Base-by-base conservation (phyloP, 2,113 vertebrate genomes). In the Riparia riparia region DNA sequence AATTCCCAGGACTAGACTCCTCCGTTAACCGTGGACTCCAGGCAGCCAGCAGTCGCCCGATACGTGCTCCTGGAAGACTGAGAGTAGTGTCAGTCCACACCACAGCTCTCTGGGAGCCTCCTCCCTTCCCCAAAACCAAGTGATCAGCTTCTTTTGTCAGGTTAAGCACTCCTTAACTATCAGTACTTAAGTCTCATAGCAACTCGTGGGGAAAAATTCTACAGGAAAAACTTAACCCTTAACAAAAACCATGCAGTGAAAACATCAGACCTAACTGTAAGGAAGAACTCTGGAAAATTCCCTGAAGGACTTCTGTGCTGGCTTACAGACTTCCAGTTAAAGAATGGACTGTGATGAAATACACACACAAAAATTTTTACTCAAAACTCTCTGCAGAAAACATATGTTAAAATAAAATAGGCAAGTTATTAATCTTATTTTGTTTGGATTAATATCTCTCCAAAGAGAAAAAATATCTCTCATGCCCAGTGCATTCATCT, bases 311-410 rank as follows among this genome's bases (percentile, higher is more conserved):
- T 65, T 82, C 19, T 85, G 28, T 63, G 25, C n/a, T 73, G n/a
- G 7, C 8, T 94, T 74, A 82, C n/a, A 66, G 34, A 57, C 25
- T 68, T 66, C 32, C 29, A 90, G 32, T 86, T 77, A 73, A 79
- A 94, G 12, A 45, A 57, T 8, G 5, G 5, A 65, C 34, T 71
- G 8, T 56, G 37, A 83, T n/a, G 17, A 81, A 79, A 53, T 39
- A 22, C 31, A 78, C 13, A 44, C 2, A 64, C 11, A 42, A 14
- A 83, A 14, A n/a, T 37, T 58, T 94, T 77, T 86, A n/a, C 60
- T 91, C 31, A 93, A 91, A 96, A 70, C 2, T 90, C 71, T 87
- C 73, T 93, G 56, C 44, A 90, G 72, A 76, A 94, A 87, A 64
- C 12, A 31, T 39, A 41, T 37, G 47, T 44, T 28, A 69, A 80